Percentiles rank a stretch among this genome's conserved stretches.
Evolutionary conservation across 2,888 invertebrate genomes (phyloP).

Genomic region (Macrophya alboannulata): DNA sequence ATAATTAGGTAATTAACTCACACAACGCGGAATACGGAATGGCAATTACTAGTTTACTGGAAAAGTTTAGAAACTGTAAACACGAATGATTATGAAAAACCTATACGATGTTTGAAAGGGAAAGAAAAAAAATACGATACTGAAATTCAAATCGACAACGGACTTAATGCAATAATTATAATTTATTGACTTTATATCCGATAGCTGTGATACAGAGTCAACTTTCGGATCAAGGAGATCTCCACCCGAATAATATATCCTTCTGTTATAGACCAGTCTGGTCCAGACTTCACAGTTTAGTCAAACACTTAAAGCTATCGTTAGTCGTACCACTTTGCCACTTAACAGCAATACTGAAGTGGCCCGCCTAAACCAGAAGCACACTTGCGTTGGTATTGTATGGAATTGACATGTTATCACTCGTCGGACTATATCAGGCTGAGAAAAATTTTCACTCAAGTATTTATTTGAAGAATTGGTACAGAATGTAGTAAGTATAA

Average conservation of each 20-base stretch:
- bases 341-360: constrained; percentile 20
- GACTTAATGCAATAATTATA: not conserved
- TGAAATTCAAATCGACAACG: too few relatives aligned
- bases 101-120: not conserved
- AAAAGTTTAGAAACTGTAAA: not conserved
- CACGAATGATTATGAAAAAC: not conserved
- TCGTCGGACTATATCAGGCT: not conserved
- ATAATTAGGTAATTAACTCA: constrained; percentile 18
- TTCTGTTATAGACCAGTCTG: not conserved
- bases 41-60: not conserved
- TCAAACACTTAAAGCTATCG: constrained; percentile 27
- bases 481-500: not conserved
- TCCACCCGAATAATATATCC: not conserved
- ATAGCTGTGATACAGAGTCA: not conserved
- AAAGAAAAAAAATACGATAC: too few relatives aligned
- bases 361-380: constrained; percentile 35
- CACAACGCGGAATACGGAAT: not conserved
- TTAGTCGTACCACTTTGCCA: constrained; percentile 46
- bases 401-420: constrained; percentile 20
- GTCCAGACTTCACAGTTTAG: constrained; percentile 28
- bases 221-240: constrained; percentile 9
- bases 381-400: not conserved
- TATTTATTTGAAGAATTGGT: not conserved
- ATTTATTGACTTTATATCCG: not conserved
- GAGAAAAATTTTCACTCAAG: not conserved